Evolutionary conservation across 2,797 vertebrate genomes (phyloP).

Genomic region (Myotis myotis): DNA sequence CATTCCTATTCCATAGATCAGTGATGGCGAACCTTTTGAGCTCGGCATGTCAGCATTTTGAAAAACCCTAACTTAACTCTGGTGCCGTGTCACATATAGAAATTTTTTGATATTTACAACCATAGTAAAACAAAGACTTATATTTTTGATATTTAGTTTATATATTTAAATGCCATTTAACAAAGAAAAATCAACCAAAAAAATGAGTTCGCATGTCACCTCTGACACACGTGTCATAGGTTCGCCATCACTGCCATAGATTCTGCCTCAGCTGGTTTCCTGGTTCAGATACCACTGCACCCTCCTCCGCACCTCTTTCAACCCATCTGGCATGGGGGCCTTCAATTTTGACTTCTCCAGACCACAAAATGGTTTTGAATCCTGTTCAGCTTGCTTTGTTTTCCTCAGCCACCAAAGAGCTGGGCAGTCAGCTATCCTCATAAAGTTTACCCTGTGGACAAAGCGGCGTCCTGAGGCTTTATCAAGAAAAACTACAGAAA

Average conservation of each 20-base stretch:
- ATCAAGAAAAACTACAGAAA: neutral
- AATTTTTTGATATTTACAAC: too few species aligned
- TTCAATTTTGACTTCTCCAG: neutral
- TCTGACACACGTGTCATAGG: too few species aligned
- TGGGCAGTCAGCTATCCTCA: neutral
- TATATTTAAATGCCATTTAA: too few species aligned
- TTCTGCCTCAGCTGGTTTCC: neutral
- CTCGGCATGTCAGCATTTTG: too few species aligned
- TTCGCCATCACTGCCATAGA: too few species aligned
- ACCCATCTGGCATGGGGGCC: constrained; percentile 8
- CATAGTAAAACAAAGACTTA: too few species aligned
- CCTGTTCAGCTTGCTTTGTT: neutral
- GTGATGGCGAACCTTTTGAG: too few species aligned
- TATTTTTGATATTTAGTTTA: too few species aligned
- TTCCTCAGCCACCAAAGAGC: neutral
- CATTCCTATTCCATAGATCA: neutral
- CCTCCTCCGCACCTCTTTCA: neutral
- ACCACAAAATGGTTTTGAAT: neutral
- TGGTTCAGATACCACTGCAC: neutral
- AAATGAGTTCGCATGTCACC: too few species aligned
- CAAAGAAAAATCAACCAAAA: too few species aligned
- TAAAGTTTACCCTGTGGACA: neutral
- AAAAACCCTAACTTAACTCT: too few species aligned
- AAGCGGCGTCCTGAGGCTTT: neutral
- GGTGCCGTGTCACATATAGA: too few species aligned